Conservation (phyloP, 2,113 vertebrate genomes). For the Dasyprocta punctata region DNA sequence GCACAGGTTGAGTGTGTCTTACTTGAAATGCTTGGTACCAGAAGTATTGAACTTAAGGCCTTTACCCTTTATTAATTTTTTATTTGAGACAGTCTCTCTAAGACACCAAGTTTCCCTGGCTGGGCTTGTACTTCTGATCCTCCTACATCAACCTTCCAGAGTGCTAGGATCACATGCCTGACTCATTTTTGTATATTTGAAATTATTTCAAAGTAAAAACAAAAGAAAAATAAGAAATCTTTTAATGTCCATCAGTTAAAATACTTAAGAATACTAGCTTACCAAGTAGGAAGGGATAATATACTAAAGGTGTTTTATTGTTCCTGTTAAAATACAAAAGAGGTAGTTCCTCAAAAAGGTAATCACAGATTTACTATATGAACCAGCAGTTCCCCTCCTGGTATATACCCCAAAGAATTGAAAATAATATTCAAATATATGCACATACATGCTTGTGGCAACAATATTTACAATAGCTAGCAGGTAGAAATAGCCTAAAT, state of each 20-base stretch:
- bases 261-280: not conserved
- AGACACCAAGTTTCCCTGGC: not conserved
- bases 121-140: not conserved
- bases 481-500: not conserved
- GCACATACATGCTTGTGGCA: not conserved
- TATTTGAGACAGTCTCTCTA: not conserved
- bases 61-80: too few relatives aligned
- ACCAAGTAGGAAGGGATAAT: not conserved
- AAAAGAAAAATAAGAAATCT: not conserved
- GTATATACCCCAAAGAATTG: not conserved
- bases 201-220: not conserved
- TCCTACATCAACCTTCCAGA: not conserved
- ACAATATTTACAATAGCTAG: not conserved
- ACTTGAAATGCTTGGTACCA: not conserved
- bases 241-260: slow-evolving; percentile 1
- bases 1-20: not conserved
- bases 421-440: not conserved
- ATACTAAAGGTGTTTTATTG: not conserved
- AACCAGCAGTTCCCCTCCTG: not conserved
- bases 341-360: not conserved
- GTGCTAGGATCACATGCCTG: not conserved
- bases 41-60: not conserved
- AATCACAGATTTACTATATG: not conserved
- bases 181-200: not conserved
- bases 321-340: not conserved